phyloP scores from a whole-genome alignment of 2,113 vertebrate species.

The Upupa epops region DNA sequence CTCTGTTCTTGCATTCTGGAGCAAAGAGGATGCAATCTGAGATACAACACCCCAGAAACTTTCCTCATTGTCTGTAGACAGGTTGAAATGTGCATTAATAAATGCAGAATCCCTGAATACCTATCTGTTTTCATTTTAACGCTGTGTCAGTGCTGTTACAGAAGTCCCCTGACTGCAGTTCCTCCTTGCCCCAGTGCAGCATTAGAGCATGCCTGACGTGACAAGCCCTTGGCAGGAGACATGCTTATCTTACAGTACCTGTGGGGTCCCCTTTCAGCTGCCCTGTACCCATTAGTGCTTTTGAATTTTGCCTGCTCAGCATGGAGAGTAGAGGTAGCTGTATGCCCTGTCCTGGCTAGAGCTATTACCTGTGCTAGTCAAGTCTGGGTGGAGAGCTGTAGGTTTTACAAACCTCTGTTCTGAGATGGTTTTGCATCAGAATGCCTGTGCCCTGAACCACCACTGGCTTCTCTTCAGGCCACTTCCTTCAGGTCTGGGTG shows the following conservation, averaged over 20 bases:
- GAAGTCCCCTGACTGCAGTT: neutral
- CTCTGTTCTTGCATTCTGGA: neutral
- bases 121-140: neutral
- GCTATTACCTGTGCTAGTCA: neutral
- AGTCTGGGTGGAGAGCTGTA: neutral
- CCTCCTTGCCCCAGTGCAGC: neutral
- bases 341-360: neutral
- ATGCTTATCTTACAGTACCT: neutral
- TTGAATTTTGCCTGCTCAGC: neutral
- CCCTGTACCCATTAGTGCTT: neutral
- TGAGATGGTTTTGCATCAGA: neutral
- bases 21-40: slow-evolving; percentile 22
- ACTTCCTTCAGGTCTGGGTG: neutral
- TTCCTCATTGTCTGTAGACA: neutral
- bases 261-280: neutral
- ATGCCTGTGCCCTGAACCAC: neutral
- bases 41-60: neutral
- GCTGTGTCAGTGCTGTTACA: neutral
- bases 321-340: accelerated
- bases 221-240: accelerated
- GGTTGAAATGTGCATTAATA: neutral
- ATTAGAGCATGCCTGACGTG: neutral
- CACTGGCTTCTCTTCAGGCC: neutral
- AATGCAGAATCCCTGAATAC: neutral
- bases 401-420: neutral